Conservation (phyloP, 2,797 vertebrate species). For the Rallus crepitans region DNA sequence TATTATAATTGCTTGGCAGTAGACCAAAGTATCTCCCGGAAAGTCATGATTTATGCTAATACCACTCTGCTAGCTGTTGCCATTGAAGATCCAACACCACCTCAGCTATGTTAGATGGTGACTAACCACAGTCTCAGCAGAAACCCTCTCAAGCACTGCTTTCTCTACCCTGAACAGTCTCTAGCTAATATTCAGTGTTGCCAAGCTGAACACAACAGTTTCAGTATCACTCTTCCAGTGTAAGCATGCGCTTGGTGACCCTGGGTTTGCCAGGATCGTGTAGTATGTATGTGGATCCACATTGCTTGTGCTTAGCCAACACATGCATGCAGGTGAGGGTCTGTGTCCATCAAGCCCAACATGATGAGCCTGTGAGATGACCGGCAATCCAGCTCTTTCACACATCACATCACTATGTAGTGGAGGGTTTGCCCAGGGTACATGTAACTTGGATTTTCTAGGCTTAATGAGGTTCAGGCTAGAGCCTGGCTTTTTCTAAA, state of each 20-base stretch:
- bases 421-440: neutral
- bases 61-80: neutral
- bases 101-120: neutral
- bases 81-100: neutral
- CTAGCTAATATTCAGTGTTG: neutral
- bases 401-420: neutral
- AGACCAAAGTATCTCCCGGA: neutral
- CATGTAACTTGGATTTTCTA: neutral
- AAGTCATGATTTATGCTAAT: neutral
- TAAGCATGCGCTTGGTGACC: accelerated
- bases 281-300: accelerated
- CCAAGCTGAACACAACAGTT: neutral
- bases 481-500: neutral
- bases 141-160: neutral
- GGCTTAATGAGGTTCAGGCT: neutral
- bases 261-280: accelerated
- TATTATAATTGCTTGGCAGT: constrained; percentile 14
- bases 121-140: neutral
- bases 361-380: neutral
- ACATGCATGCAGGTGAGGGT: accelerated
- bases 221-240: neutral
- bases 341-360: neutral
- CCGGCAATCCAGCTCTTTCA: neutral
- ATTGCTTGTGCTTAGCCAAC: neutral
- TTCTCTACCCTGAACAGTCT: neutral